Base-by-base conservation (phyloP, 1,140 invertebrate species). In the Cydia strobilella region DNA sequence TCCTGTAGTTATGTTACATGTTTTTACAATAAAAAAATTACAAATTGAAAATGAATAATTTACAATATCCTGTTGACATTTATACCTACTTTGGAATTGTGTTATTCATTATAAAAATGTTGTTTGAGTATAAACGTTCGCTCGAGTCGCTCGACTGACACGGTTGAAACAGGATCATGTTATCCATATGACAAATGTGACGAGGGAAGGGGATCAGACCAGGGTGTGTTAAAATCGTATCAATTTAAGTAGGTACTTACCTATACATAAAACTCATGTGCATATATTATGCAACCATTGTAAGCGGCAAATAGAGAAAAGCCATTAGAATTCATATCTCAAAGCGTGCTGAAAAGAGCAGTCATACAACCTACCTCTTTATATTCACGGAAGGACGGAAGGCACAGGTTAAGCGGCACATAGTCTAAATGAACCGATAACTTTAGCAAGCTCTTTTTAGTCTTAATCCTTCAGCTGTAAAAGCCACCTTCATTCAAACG, bases 301-400 rank as follows among this genome's bases (percentile, higher is more conserved):
- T 59, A 23, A 59, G 20, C 18, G 54, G 20, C 18, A 59, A 59
- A 59, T 59, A 59, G 54, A 59, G 54, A 23, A 54, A 59, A 59
- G 9, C 54, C 54, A 59, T 59, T 59, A 66, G 10, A 66, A 66
- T 66, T 66, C 63, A 66, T 66, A 66, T 35, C 27, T 66, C 13
- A 63, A 63, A 63, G 25, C 62, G 27, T 35, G 27, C 27, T 66
- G 63, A 35, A 66, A 66, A n/a, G 63, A 66, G 25, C 63, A 66
- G 27, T 35, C 25, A 10, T 63, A 27, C 27, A 27, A 66, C 63
- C 10, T 39, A 18, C 65, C 25, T 69, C 65, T 69, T 66, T 35
- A 69, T 69, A 69, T 69, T 35, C 25, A 69, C 65, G 31, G 65
- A n/a, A n/a, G n/a, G n/a, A n/a, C n/a, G n/a, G 15, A 6, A 35